These are phyloP conservation scores for Actinia equina DNA, from an alignment of 64 coral and sea anemone species.

Conservation along the genomic window DNA sequence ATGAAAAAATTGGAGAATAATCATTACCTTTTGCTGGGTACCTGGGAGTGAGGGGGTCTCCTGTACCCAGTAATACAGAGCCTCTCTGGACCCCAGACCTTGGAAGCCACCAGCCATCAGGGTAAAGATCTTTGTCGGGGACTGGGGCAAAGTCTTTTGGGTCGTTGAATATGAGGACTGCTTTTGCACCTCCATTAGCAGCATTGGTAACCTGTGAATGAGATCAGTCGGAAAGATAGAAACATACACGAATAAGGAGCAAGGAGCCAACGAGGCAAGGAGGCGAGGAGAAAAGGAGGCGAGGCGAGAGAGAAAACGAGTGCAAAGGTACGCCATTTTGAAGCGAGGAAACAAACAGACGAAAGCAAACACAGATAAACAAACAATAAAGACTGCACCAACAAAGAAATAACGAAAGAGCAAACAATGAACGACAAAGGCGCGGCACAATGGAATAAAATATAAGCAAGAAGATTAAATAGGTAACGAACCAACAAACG, in stretches of 20 bases:
- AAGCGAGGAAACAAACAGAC: neutral
- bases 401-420: neutral
- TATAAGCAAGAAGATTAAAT: no score
- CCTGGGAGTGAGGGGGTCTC: slow-evolving; percentile 84
- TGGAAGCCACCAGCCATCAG: slow-evolving; percentile 89
- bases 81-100: slow-evolving; percentile 87
- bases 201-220: slow-evolving; percentile 79
- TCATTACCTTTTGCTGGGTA: slow-evolving; percentile 82
- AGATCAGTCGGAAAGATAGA: neutral
- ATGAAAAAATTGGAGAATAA: no score
- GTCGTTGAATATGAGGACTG: slow-evolving; percentile 84
- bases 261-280: neutral
- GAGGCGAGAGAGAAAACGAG: no score
- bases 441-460: no score
- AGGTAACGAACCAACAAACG: no score
- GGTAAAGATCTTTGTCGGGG: slow-evolving; percentile 74
- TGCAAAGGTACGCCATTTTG: no score
- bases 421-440: no score
- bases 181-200: slow-evolving; percentile 62
- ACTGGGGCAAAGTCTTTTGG: slow-evolving; percentile 89
- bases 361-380: neutral
- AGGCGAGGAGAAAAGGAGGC: no score
- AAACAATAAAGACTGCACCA: neutral
- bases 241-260: neutral
- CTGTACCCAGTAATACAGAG: slow-evolving; percentile 79